These are phyloP conservation scores for Abramis brama DNA, from an alignment of 2,113 vertebrate genomes.

Conservation along the genomic window DNA sequence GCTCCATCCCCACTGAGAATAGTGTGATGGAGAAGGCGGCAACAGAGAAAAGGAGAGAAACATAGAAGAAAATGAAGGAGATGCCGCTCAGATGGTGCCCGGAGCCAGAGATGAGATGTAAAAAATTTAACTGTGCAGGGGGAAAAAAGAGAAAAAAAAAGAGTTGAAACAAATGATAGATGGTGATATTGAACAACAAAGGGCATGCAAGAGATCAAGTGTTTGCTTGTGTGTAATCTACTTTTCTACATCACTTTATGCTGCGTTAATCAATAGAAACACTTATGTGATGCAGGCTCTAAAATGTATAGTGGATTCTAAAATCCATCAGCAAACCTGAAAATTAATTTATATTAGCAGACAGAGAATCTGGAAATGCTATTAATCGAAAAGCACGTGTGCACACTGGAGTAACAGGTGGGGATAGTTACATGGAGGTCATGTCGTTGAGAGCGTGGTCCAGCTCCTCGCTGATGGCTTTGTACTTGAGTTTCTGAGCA, in stretches of 20 bases:
- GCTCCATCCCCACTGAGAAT: constrained; percentile 69
- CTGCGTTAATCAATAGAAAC: neutral
- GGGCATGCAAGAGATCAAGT: constrained; percentile 39
- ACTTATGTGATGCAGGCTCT: neutral
- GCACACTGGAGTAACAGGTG: constrained; percentile 42
- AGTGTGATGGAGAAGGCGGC: constrained; percentile 65
- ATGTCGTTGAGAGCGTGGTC: constrained; percentile 99
- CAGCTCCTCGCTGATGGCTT: constrained; percentile 99
- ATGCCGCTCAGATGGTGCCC: constrained; percentile 78
- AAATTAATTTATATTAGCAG: neutral
- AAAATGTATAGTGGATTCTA: neutral
- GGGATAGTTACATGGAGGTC: constrained; percentile 97
- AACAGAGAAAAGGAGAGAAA: constrained; percentile 73
- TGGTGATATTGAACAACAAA: constrained; percentile 8
- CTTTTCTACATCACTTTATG: neutral
- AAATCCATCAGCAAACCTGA: neutral
- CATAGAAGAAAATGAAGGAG: constrained; percentile 49
- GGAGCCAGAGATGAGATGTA: constrained; percentile 83
- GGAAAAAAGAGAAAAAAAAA: constrained; percentile 58
- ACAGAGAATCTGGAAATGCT: neutral
- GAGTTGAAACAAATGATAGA: constrained; percentile 57
- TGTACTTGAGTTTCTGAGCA: constrained; percentile 99
- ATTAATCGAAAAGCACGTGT: neutral
- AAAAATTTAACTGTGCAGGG: constrained; percentile 90
- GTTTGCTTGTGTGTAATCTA: neutral